These are phyloP conservation scores for Elysia chlorotica DNA, from an alignment of 1,140 invertebrate species.

Conservation along the genomic window DNA sequence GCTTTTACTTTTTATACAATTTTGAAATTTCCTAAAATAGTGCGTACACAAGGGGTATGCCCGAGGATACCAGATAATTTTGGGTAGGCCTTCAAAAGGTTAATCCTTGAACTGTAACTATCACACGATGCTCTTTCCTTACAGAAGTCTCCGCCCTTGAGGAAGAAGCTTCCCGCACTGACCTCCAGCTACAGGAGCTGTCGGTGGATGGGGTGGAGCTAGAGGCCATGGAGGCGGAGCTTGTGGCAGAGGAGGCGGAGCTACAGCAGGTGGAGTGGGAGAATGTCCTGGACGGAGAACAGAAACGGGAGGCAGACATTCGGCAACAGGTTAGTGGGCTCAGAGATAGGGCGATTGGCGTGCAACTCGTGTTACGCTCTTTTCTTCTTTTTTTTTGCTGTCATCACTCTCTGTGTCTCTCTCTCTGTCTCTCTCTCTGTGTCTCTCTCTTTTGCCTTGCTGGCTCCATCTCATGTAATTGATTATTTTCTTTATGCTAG, in stretches of 20 bases:
- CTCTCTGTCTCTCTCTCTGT: neutral
- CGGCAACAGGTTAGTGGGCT: neutral
- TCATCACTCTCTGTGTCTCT: slow-evolving; percentile 2
- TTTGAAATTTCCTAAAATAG: neutral
- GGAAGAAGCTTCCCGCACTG: no score
- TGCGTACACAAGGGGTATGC: slow-evolving; percentile 66
- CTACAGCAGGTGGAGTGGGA: slow-evolving; percentile 70
- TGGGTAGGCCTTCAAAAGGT: no score
- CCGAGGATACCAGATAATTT: no score
- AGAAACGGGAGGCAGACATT: slow-evolving; percentile 80
- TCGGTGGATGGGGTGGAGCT: no score
- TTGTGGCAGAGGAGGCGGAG: slow-evolving; percentile 79
- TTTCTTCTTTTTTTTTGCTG: neutral
- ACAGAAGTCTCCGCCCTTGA: slow-evolving; percentile 89
- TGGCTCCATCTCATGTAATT: no score
- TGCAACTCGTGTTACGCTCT: no score
- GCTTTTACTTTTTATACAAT: no score
- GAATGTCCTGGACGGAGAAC: slow-evolving; percentile 71
- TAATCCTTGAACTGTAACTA: no score
- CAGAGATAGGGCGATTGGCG: no score
- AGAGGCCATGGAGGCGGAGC: slow-evolving; percentile 76
- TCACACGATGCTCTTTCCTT: no score
- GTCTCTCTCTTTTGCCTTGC: slow-evolving; percentile 5
- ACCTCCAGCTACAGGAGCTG: no score
- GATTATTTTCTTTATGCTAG: no score